Base-by-base conservation (phyloP, 2,797 vertebrate genomes). In the Ctenopoma kingsleyae region DNA sequence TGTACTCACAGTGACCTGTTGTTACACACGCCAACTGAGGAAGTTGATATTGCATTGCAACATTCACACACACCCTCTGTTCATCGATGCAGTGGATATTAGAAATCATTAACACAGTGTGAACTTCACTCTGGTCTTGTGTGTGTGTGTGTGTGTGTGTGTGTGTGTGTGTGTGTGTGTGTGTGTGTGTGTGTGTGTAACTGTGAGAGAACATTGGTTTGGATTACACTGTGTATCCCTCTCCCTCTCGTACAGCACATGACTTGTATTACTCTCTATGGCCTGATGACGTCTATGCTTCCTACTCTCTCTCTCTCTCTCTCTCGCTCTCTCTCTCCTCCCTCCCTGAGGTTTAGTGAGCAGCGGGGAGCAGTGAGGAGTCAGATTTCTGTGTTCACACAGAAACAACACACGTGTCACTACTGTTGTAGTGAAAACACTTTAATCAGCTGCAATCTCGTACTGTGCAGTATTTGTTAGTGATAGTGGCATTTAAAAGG, bases 241-340 rank as follows among this genome's bases (percentile, higher is more conserved):
- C 53, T 53, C 23, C 15, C 36, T 60, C 53, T 3, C 12, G 36
- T 25, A 4, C 49, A 11, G 52, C 81, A 80, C 70, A 70, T 83
- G 81, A 76, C 66, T 80, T 82, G 73, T 76, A 76, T 58, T 76
- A 22, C 74, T 58, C 49, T 51, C 52, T 62, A 65, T 71, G 76
- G 60, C 32, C 52, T 46, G 27, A 67, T 90, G 87, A 87, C 83
- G 82, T 87, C 65, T 23, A 19, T 10, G 11, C 62, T 62, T 78
- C 49, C 67, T 85, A 76, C 76, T 69, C 75, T 67, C 66, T 25
- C n/a, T 20, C 56, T 19, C 70, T 22, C 6, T 25, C 64, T 25
- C n/a, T n/a, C 56, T 19, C 70, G n/a, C 6, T 30, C 64, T 25
- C 17, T 20, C 56, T 19, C 70, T 19, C 8, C 64, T 17, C 54